Percentiles rank a stretch among this genome's conserved stretches.
phyloP scores from a whole-genome alignment of 2,113 vertebrate species.

The Zosterops pallidus region DNA sequence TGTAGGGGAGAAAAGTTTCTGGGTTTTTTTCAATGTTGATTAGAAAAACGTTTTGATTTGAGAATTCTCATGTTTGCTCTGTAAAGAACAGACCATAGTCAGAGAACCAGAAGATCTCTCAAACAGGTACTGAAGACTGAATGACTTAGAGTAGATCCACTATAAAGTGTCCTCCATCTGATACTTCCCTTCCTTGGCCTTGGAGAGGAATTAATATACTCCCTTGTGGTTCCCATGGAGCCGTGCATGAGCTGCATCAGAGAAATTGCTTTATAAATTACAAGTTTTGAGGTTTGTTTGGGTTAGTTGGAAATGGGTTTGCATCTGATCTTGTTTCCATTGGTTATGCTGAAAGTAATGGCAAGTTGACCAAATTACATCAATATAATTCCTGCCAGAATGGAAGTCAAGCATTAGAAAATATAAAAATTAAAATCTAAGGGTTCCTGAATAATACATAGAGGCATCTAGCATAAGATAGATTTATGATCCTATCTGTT shows the following conservation, averaged over 20 bases:
- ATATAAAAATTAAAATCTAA: background rate
- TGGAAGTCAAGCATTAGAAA: background rate
- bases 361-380: background rate
- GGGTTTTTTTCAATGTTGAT: background rate
- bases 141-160: background rate
- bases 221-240: background rate
- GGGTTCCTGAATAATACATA: background rate
- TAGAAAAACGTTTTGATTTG: background rate
- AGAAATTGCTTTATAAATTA: background rate
- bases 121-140: background rate
- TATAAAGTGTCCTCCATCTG: background rate
- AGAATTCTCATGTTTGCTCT: background rate
- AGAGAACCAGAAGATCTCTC: background rate
- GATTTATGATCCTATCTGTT: background rate
- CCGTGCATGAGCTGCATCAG: background rate
- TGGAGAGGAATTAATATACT: background rate
- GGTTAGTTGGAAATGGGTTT: background rate
- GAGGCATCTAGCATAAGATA: background rate
- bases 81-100: background rate
- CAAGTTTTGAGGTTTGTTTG: background rate
- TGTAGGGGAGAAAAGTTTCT: background rate
- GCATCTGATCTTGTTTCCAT: background rate
- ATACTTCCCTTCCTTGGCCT: background rate
- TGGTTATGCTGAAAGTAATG: background rate
- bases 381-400: background rate